phyloP scores from a whole-genome alignment of 2,113 vertebrate genomes.

The Clarias gariepinus region DNA sequence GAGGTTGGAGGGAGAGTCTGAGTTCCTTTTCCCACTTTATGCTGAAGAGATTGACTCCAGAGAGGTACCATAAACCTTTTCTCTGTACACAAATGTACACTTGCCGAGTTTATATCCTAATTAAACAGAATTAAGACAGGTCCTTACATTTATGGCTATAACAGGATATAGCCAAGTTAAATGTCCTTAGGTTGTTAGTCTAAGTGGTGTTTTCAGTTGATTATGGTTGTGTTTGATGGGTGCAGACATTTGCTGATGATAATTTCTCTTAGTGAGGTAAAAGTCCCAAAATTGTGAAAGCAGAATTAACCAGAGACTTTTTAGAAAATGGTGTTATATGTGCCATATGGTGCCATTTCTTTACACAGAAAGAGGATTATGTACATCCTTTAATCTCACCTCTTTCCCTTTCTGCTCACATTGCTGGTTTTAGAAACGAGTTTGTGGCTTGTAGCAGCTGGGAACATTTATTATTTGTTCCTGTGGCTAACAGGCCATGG shows the following conservation, averaged over 20 bases:
- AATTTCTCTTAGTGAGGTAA: neutral
- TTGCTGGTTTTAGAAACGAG: constrained; percentile 60
- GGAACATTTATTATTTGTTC: constrained; percentile 66
- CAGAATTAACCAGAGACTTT: neutral
- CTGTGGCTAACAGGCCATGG: constrained; percentile 67
- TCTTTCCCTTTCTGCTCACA: constrained; percentile 6
- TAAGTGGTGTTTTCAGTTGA: constrained; percentile 7
- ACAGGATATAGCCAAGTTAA: constrained; percentile 5
- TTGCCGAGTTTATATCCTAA: neutral
- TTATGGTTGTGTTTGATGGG: neutral
- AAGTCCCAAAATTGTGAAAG: neutral
- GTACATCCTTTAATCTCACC: constrained; percentile 9
- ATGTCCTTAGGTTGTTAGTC: constrained; percentile 28
- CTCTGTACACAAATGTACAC: neutral
- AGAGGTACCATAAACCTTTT: constrained; percentile 75
- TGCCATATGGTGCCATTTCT: constrained; percentile 2
- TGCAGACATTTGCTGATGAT: neutral
- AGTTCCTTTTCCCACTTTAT: constrained; percentile 91
- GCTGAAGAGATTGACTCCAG: constrained; percentile 93
- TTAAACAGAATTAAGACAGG: neutral
- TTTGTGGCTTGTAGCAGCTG: constrained; percentile 69
- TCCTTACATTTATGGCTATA: neutral
- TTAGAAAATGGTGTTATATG: neutral
- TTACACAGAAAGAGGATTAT: neutral
- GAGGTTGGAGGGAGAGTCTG: constrained; percentile 91